A percentile compares a stretch with the other conserved stretches of the same genome.
Evolutionary conservation across 1,140 invertebrate genomes (phyloP).

Genomic region (Drosophila leontia): DNA sequence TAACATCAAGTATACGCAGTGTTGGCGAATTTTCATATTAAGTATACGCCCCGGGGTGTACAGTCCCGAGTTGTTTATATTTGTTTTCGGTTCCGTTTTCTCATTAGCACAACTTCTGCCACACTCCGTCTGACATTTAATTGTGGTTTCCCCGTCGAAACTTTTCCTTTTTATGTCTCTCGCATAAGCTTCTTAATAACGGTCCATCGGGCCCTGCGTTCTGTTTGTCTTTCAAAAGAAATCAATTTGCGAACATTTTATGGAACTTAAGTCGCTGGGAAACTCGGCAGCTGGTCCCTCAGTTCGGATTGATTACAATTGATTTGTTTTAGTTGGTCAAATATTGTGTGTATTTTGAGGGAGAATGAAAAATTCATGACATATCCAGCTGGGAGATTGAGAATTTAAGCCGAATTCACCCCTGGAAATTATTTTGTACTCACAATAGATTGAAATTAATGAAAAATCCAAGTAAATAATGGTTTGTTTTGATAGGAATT

Average conservation of each 20-base stretch:
- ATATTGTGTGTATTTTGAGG: not conserved
- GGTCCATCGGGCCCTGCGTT: conserved; percentile 3
- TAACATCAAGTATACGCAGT: conserved; percentile 49
- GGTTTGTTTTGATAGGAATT: conserved; percentile 1
- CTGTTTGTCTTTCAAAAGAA: conserved; percentile 26
- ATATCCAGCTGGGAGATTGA: conserved; percentile 15
- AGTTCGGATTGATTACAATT: conserved; percentile 32
- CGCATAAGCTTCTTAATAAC: conserved; percentile 25
- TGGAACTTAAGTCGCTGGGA: conserved; percentile 38
- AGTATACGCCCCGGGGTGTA: conserved; percentile 37
- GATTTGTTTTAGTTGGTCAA: conserved; percentile 33
- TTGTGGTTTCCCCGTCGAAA: conserved; percentile 27
- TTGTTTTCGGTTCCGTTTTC: conserved; percentile 11
- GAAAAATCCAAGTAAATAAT: not conserved
- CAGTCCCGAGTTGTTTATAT: conserved; percentile 16
- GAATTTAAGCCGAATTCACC: not conserved
- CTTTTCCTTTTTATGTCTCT: conserved; percentile 43
- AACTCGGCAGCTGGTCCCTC: conserved; percentile 34
- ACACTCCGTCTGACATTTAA: conserved; percentile 20
- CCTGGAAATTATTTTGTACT: not conserved
- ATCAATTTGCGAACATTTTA: conserved; percentile 28
- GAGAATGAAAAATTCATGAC: not conserved
- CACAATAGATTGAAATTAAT: not conserved
- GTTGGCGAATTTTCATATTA: conserved; percentile 18
- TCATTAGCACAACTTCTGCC: conserved; percentile 17